phyloP scores from a whole-genome alignment of 2,797 vertebrate species.

The Centropyge bicolor region DNA sequence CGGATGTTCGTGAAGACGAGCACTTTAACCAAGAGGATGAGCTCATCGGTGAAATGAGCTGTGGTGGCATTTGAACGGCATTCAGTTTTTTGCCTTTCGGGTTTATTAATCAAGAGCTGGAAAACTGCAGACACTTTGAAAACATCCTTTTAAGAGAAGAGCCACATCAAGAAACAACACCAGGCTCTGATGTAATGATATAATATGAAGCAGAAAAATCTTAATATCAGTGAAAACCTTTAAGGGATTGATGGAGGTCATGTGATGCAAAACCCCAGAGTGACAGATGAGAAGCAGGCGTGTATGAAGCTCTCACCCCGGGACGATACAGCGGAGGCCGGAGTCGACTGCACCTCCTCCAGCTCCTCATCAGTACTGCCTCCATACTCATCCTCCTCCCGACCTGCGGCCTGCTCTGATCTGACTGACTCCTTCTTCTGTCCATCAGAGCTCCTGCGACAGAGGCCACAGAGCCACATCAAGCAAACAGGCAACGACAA shows the following conservation, averaged over 20 bases:
- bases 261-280: too few relatives aligned
- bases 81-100: too few relatives aligned
- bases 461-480: neutral
- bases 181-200: too few relatives aligned
- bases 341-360: constrained; percentile 67
- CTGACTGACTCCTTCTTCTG: constrained; percentile 8
- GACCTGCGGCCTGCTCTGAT: neutral
- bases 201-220: too few relatives aligned
- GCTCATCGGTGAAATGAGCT: neutral
- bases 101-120: too few relatives aligned
- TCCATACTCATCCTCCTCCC: constrained; percentile 79
- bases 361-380: constrained; percentile 90
- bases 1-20: neutral
- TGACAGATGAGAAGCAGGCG: too few relatives aligned
- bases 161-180: too few relatives aligned
- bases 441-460: constrained; percentile 38
- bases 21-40: neutral
- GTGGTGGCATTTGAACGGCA: too few relatives aligned
- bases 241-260: too few relatives aligned
- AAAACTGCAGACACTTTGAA: too few relatives aligned
- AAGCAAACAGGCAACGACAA: neutral
- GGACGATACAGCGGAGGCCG: neutral
- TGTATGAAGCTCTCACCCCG: constrained; percentile 35
- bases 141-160: too few relatives aligned
- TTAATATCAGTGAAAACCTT: neutral